These are phyloP conservation scores for Myotis findleyi DNA, from an alignment of 2,797 vertebrate genomes.

Conservation along the genomic window DNA sequence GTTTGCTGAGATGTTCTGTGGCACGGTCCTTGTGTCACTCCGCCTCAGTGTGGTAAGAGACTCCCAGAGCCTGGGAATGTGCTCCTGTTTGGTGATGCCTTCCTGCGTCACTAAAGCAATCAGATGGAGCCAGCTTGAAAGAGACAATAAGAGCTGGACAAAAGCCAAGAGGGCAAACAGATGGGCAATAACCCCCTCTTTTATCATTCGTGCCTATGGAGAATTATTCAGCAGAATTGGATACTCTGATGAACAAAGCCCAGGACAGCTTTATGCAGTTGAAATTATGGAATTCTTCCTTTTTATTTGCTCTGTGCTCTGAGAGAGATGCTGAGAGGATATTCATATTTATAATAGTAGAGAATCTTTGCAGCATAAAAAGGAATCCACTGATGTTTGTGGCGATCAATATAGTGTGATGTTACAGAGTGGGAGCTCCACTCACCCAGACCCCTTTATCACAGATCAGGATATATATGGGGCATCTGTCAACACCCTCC, in stretches of 20 bases:
- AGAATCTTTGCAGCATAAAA: conserved; percentile 42
- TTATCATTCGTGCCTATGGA: conserved; percentile 70
- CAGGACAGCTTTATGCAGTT: conserved; percentile 32
- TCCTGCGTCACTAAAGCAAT: conserved; percentile 66
- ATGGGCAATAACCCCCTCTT: conserved; percentile 78
- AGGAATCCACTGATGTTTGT: not conserved
- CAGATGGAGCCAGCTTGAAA: conserved; percentile 75
- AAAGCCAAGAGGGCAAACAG: conserved; percentile 79
- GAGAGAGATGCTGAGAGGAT: not conserved
- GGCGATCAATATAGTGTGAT: not conserved
- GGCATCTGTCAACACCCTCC: not conserved
- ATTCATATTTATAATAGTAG: not conserved
- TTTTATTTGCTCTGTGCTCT: conserved; percentile 57
- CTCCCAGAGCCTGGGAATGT: conserved; percentile 45
- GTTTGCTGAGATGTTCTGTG: conserved; percentile 58
- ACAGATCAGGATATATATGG: not conserved
- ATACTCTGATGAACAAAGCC: conserved; percentile 70
- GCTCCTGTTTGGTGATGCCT: conserved; percentile 57
- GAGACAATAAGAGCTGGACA: conserved; percentile 77
- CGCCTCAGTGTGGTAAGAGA: not conserved
- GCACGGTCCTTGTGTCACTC: not conserved
- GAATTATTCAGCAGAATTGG: conserved; percentile 72
- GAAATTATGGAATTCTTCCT: conserved; percentile 43
- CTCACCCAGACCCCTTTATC: not conserved
- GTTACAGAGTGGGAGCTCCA: not conserved